Conservation (phyloP, 92 coral and sea anemone species). For the Actinostola sp. region DNA sequence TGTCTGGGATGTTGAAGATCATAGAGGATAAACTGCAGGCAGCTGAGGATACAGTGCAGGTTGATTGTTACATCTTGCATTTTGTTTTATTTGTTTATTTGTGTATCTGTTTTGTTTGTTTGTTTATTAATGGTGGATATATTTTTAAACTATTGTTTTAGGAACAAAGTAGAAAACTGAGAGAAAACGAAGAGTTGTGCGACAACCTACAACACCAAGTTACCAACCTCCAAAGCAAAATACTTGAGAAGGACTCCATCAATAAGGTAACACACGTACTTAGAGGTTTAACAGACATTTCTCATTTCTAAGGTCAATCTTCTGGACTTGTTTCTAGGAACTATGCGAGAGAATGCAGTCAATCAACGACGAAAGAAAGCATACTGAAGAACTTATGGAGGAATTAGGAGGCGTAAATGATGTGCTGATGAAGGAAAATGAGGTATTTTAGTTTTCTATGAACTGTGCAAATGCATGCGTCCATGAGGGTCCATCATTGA, state of each 20-base stretch:
- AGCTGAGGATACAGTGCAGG: slow-evolving; percentile 54
- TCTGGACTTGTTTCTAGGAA: too few species aligned
- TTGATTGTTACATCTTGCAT: not conserved
- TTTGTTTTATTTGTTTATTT: too few species aligned
- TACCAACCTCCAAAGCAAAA: not conserved
- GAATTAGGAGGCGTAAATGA: slow-evolving; percentile 20
- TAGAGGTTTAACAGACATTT: too few species aligned
- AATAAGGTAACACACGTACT: too few species aligned
- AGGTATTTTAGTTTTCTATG: slow-evolving; percentile 17
- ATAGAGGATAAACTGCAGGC: slow-evolving; percentile 57
- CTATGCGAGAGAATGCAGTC: slow-evolving; percentile 26
- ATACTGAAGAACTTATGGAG: slow-evolving; percentile 19
- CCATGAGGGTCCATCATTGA: too few species aligned
- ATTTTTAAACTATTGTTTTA: not conserved
- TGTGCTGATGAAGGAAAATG: slow-evolving; percentile 33
- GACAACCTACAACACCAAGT: slow-evolving; percentile 8
- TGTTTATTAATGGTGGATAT: too few species aligned
- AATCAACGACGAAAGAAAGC: slow-evolving; percentile 32
- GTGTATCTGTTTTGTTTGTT: too few species aligned
- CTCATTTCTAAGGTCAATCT: too few species aligned
- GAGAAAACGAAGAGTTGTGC: slow-evolving; percentile 5
- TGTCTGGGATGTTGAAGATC: slow-evolving; percentile 45
- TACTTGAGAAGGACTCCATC: slow-evolving; percentile 22
- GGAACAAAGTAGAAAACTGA: slow-evolving; percentile 15
- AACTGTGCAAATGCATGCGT: not conserved